Percentiles rank a stretch among this genome's conserved stretches.
phyloP scores from a whole-genome alignment of 2,888 invertebrate genomes.

The Drosophila demipolita region DNA sequence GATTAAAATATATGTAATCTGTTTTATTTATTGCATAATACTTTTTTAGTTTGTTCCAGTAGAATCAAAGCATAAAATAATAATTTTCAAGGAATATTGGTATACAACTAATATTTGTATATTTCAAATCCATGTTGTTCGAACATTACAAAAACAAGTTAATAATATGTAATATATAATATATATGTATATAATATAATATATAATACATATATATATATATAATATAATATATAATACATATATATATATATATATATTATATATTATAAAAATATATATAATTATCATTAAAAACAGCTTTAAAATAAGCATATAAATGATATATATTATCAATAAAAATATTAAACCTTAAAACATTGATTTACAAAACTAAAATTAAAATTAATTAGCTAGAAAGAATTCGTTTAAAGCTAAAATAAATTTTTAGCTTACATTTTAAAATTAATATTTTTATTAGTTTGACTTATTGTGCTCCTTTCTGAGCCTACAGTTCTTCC shows the following conservation, averaged over 20 bases:
- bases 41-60: neutral
- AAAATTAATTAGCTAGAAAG: neutral
- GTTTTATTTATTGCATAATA: neutral
- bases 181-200: no score
- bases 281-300: neutral
- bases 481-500: neutral
- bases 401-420: neutral
- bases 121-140: no score
- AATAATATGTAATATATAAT: no score
- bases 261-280: no score
- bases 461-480: neutral
- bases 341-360: neutral
- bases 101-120: neutral
- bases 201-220: no score
- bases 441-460: neutral
- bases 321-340: neutral
- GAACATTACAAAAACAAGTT: no score
- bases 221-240: no score
- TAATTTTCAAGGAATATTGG: no score
- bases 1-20: no score
- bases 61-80: no score
- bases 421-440: fast-evolving
- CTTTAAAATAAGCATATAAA: neutral
- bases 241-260: no score
- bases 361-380: neutral